phyloP scores from a whole-genome alignment of 2,888 invertebrate species.

The Sesia apiformis region DNA sequence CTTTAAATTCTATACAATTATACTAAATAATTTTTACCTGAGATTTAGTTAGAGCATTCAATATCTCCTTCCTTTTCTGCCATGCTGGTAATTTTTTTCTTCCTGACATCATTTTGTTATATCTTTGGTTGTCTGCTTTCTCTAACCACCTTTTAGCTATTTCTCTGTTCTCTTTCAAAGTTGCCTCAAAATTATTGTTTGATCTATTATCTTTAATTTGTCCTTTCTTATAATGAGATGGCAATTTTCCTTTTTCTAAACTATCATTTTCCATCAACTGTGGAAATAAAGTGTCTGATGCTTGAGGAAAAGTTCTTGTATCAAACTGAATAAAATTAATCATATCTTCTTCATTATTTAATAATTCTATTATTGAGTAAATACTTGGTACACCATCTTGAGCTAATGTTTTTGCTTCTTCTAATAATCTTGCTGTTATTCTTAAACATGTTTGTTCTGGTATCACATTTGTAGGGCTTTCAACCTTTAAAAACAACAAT shows the following conservation, averaged over 20 bases:
- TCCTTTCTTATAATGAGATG: constrained; percentile 80
- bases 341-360: constrained; percentile 81
- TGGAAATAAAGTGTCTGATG: constrained; percentile 76
- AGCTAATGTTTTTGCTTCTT: constrained; percentile 79
- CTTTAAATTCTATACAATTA: too few species aligned
- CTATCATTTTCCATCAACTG: constrained; percentile 60
- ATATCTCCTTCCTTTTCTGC: constrained; percentile 79
- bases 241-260: constrained; percentile 37
- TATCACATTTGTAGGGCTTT: constrained; percentile 70
- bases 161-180: constrained; percentile 75
- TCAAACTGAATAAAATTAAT: constrained; percentile 73
- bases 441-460: constrained; percentile 79
- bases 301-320: constrained; percentile 62
- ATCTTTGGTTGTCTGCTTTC: constrained; percentile 76
- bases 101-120: constrained; percentile 77
- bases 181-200: constrained; percentile 63
- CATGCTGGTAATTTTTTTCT: constrained; percentile 83
- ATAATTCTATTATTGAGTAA: constrained; percentile 80
- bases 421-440: constrained; percentile 77
- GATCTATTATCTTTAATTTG: constrained; percentile 70
- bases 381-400: constrained; percentile 81
- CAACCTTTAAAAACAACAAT: constrained; percentile 79
- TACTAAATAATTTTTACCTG: constrained; percentile 45
- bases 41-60: constrained; percentile 77
- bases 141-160: constrained; percentile 77